Percentiles rank a stretch among this genome's conserved stretches.
Evolutionary conservation across 1,140 invertebrate species (phyloP).

Genomic region (Melitaea cinxia): DNA sequence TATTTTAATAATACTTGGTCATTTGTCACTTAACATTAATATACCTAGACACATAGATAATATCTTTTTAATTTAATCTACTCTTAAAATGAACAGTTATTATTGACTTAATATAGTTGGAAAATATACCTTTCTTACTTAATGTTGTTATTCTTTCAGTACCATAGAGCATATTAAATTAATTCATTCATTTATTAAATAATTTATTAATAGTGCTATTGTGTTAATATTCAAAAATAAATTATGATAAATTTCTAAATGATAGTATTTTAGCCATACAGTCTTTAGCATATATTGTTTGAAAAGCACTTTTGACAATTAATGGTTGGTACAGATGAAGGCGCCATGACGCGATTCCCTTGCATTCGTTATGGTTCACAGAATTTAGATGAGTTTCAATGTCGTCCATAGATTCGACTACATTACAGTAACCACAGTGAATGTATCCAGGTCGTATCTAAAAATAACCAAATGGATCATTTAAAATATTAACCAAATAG

Average conservation of each 20-base stretch:
- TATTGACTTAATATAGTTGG: too few relatives aligned
- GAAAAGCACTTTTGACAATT: background rate
- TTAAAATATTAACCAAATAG: background rate
- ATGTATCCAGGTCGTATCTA: background rate
- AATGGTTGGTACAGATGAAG: background rate
- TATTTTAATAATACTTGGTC: too few relatives aligned
- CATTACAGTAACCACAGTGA: slow-evolving; percentile 27
- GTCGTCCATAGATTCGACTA: slow-evolving; percentile 1
- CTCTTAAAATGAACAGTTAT: too few relatives aligned
- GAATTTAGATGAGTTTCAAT: slow-evolving; percentile 15
- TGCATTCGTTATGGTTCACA: slow-evolving; percentile 4
- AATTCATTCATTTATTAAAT: too few relatives aligned
- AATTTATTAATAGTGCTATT: too few relatives aligned
- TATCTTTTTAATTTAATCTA: too few relatives aligned
- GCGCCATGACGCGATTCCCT: background rate
- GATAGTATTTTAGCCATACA: background rate
- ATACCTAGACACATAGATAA: too few relatives aligned
- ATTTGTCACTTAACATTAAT: too few relatives aligned
- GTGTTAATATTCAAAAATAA: too few relatives aligned
- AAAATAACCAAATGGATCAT: background rate
- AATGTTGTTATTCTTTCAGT: too few relatives aligned
- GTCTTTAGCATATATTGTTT: background rate
- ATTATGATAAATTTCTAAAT: background rate
- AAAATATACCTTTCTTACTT: too few relatives aligned
- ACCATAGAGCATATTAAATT: too few relatives aligned